A percentile compares a stretch with the other conserved stretches of the same genome.
phyloP scores from a whole-genome alignment of 2,888 invertebrate genomes.

The Caenorhabditis sp. region DNA sequence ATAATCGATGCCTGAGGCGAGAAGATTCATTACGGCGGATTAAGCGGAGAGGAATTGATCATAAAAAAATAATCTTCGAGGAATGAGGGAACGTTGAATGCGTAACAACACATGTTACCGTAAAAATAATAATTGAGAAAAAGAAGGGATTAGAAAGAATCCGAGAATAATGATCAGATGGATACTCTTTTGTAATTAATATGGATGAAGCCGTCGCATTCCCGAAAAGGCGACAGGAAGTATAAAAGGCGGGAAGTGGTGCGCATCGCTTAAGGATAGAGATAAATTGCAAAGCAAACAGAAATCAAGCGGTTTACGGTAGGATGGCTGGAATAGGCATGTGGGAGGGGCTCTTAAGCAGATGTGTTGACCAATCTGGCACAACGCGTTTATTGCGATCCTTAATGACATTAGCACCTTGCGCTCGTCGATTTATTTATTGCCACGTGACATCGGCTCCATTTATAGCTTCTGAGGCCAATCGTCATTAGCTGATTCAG shows the following conservation, averaged over 20 bases:
- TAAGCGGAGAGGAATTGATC: constrained; percentile 34
- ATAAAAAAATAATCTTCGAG: constrained; percentile 56
- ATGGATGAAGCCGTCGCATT: constrained; percentile 5
- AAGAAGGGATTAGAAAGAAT: constrained; percentile 11
- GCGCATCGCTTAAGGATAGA: constrained; percentile 43
- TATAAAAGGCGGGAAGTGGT: constrained; percentile 55
- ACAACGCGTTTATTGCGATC: constrained; percentile 56
- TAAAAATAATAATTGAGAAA: constrained; percentile 55
- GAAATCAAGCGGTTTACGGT: constrained; percentile 64
- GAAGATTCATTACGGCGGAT: constrained; percentile 54
- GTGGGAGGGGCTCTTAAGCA: constrained; percentile 49
- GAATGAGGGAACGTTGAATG: constrained; percentile 27
- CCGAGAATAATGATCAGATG: background rate
- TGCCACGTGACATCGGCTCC: constrained; percentile 46
- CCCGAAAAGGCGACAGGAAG: constrained; percentile 38
- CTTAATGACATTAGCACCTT: constrained; percentile 66
- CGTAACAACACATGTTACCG: constrained; percentile 67
- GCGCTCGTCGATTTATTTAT: constrained; percentile 43
- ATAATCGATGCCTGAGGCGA: background rate
- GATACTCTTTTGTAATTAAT: constrained; percentile 60
- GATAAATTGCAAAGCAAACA: constrained; percentile 70
- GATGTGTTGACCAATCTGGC: constrained; percentile 64
- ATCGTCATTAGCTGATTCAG: constrained; percentile 31
- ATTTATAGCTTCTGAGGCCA: constrained; percentile 32
- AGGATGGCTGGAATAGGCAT: constrained; percentile 29